These are phyloP conservation scores for Drosophila equinoxialis DNA, from an alignment of 1,140 invertebrate species.

Conservation along the genomic window DNA sequence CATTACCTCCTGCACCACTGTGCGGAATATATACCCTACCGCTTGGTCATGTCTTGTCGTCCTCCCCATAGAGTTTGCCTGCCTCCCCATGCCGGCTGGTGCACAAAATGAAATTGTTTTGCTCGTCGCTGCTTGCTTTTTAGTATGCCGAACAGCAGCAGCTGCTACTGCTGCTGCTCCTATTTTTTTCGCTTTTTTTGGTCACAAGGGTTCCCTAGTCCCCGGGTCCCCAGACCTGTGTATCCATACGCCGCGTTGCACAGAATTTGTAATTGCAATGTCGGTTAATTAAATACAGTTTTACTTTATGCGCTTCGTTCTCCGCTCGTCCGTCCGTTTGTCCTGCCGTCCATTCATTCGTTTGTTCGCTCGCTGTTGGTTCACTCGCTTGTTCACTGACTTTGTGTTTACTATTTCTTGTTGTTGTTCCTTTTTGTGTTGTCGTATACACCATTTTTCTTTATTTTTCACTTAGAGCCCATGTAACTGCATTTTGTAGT, in stretches of 20 bases:
- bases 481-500: slow-evolving; percentile 40
- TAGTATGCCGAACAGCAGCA: slow-evolving; percentile 74
- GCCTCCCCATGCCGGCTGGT: slow-evolving; percentile 37
- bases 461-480: slow-evolving; percentile 70
- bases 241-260: slow-evolving; percentile 59
- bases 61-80: slow-evolving; percentile 24
- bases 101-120: slow-evolving; percentile 79
- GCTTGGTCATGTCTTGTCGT: slow-evolving; percentile 36
- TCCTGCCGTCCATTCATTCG: neutral
- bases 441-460: slow-evolving; percentile 61
- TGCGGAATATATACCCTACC: neutral
- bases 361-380: slow-evolving; percentile 8
- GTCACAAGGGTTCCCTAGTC: slow-evolving; percentile 17
- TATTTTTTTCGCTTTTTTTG: slow-evolving; percentile 5
- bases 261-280: slow-evolving; percentile 82
- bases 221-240: slow-evolving; percentile 8
- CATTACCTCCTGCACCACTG: neutral
- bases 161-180: slow-evolving; percentile 28
- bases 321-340: neutral
- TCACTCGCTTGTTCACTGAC: slow-evolving; percentile 10
- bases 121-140: slow-evolving; percentile 56
- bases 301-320: slow-evolving; percentile 65
- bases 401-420: slow-evolving; percentile 32
- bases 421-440: slow-evolving; percentile 61
- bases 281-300: slow-evolving; percentile 83